phyloP scores from a whole-genome alignment of 2,888 invertebrate genomes.

The Graphium colonna region DNA sequence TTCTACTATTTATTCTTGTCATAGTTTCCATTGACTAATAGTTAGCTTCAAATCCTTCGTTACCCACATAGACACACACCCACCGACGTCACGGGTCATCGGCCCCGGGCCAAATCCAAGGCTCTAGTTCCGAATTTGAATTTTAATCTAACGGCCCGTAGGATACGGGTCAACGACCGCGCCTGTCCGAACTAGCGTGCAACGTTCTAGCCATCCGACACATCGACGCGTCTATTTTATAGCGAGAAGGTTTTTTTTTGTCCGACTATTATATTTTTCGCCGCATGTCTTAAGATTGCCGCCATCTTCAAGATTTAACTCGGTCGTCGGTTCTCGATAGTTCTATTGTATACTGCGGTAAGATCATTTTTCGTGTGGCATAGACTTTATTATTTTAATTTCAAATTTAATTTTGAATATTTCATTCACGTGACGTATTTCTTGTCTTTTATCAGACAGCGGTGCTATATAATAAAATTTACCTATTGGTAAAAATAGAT shows the following conservation, averaged over 20 bases:
- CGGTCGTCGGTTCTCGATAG: background rate
- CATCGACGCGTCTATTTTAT: slow-evolving; percentile 38
- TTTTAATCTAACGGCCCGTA: slow-evolving; percentile 66
- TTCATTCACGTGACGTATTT: too few species aligned
- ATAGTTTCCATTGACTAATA: too few species aligned
- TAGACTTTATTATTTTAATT: background rate
- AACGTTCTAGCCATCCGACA: slow-evolving; percentile 36
- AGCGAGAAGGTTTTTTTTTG: slow-evolving; percentile 38
- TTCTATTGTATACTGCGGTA: slow-evolving; percentile 8
- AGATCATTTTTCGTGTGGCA: slow-evolving; percentile 36
- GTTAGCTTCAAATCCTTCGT: background rate
- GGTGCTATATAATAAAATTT: too few species aligned
- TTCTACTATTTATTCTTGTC: too few species aligned
- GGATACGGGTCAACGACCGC: slow-evolving; percentile 63
- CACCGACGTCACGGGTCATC: slow-evolving; percentile 38
- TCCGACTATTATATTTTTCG: slow-evolving; percentile 30
- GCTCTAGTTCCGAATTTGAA: slow-evolving; percentile 64
- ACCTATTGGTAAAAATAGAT: too few species aligned
- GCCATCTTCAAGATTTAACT: background rate
- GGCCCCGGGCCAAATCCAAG: slow-evolving; percentile 42
- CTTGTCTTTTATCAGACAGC: too few species aligned
- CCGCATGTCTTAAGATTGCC: slow-evolving; percentile 17
- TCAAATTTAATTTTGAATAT: background rate
- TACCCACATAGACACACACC: slow-evolving; percentile 29
- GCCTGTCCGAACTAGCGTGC: slow-evolving; percentile 57